A percentile compares a stretch with the other conserved stretches of the same genome.
These are phyloP conservation scores for Callaeas wilsoni DNA, from an alignment of 2,113 vertebrate genomes.

Conservation along the genomic window DNA sequence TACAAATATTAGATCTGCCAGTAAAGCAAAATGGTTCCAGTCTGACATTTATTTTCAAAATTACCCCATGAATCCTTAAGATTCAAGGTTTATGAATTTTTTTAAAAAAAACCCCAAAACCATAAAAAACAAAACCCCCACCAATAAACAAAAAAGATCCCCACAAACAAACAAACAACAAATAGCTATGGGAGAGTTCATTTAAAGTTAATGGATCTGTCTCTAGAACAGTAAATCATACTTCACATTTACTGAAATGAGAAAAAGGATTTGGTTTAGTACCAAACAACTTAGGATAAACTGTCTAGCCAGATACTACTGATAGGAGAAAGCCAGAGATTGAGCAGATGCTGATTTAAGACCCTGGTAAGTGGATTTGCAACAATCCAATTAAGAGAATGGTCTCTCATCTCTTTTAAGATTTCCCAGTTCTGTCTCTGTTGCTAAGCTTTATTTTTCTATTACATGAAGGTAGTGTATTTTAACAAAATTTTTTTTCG, in stretches of 20 bases:
- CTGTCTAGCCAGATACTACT: background rate
- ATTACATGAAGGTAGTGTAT: background rate
- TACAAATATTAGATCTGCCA: background rate
- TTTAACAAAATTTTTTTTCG: background rate
- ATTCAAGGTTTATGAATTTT: background rate
- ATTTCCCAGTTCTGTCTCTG: background rate
- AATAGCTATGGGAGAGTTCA: background rate
- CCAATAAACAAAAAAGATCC: background rate
- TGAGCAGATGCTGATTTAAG: background rate
- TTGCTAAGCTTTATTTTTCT: background rate
- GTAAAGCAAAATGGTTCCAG: background rate
- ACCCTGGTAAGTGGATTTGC: background rate
- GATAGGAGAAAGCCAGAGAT: background rate
- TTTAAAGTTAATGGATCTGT: background rate
- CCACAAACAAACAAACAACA: background rate
- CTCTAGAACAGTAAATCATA: background rate
- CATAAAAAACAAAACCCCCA: too few species aligned
- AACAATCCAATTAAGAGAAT: background rate
- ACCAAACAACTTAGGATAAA: background rate
- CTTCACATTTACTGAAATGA: background rate
- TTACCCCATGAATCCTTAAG: background rate
- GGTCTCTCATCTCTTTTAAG: background rate
- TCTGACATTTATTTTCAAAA: background rate
- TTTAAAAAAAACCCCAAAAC: background rate
- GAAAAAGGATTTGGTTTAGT: background rate